Conservation (phyloP, 2,888 invertebrate species). For the Drosophila kuntzei region DNA sequence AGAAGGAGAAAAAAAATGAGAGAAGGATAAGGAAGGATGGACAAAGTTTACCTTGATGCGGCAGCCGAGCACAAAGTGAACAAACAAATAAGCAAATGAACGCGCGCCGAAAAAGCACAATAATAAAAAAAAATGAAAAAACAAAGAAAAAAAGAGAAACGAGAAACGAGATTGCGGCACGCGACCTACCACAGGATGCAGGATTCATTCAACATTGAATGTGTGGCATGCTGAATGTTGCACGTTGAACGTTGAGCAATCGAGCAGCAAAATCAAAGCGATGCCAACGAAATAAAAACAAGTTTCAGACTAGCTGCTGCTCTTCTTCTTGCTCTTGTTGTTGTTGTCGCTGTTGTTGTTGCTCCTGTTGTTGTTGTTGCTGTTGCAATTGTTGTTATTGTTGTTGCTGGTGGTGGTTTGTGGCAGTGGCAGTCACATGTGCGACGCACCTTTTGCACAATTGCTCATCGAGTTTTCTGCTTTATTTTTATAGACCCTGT, state of each 20-base stretch:
- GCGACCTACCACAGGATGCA: slow-evolving; percentile 79
- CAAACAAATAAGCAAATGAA: slow-evolving; percentile 81
- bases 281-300: slow-evolving; percentile 62
- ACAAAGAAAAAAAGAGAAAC: slow-evolving; percentile 11
- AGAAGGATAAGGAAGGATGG: slow-evolving; percentile 23
- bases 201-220: slow-evolving; percentile 31
- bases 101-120: slow-evolving; percentile 76
- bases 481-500: slow-evolving; percentile 4
- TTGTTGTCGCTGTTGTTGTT: slow-evolving; percentile 10
- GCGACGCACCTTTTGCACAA: slow-evolving; percentile 70
- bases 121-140: slow-evolving; percentile 39
- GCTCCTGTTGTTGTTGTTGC: slow-evolving; percentile 47
- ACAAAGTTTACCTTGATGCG: slow-evolving; percentile 81
- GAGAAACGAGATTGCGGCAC: slow-evolving; percentile 75
- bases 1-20: neutral
- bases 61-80: slow-evolving; percentile 67
- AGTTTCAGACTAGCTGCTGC: slow-evolving; percentile 62
- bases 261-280: slow-evolving; percentile 79
- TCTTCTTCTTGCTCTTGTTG: slow-evolving; percentile 36
- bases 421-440: slow-evolving; percentile 69
- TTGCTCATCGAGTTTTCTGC: slow-evolving; percentile 52
- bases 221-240: slow-evolving; percentile 12
- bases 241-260: slow-evolving; percentile 57
- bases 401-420: slow-evolving; percentile 62
- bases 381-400: slow-evolving; percentile 37